A percentile compares a stretch with the other conserved stretches of the same genome.
Conservation (phyloP, 2,888 invertebrate species). For the Caenorhabditis auriculariae region DNA sequence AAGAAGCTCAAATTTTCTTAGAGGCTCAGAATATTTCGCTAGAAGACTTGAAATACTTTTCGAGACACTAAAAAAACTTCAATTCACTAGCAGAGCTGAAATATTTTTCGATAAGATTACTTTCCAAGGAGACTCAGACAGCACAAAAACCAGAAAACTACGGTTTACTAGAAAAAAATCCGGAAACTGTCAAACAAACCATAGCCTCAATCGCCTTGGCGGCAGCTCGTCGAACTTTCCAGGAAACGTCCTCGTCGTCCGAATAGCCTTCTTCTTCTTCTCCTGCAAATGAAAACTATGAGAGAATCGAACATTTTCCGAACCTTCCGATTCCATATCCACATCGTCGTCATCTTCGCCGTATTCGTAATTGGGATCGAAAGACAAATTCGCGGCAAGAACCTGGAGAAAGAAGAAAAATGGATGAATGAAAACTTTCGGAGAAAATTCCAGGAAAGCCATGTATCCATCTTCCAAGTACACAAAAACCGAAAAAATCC, state of each 20-base stretch:
- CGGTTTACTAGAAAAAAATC: neutral
- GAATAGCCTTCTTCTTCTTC: constrained; percentile 84
- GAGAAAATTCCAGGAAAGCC: no score
- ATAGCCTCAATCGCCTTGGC: constrained; percentile 96
- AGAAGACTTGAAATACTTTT: no score
- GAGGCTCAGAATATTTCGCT: no score
- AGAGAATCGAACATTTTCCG: neutral
- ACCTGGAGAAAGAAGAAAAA: constrained; percentile 8
- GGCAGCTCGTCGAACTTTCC: constrained; percentile 84
- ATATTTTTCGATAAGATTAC: no score
- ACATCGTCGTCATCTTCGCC: constrained; percentile 72
- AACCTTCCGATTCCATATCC: constrained; percentile 66
- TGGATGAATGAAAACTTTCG: no score
- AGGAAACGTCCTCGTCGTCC: constrained; percentile 99
- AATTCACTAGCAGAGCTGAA: neutral
- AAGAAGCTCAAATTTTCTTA: no score
- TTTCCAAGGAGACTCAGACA: no score
- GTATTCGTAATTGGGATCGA: constrained; percentile 99
- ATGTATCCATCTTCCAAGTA: no score
- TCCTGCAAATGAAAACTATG: constrained; percentile 59
- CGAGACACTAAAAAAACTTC: neutral
- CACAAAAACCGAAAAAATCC: no score
- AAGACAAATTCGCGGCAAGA: constrained; percentile 74
- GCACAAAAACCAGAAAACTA: no score
- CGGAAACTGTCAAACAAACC: constrained; percentile 67